phyloP scores from a whole-genome alignment of 1,140 invertebrate species.

The Aphaenogaster rudis region DNA sequence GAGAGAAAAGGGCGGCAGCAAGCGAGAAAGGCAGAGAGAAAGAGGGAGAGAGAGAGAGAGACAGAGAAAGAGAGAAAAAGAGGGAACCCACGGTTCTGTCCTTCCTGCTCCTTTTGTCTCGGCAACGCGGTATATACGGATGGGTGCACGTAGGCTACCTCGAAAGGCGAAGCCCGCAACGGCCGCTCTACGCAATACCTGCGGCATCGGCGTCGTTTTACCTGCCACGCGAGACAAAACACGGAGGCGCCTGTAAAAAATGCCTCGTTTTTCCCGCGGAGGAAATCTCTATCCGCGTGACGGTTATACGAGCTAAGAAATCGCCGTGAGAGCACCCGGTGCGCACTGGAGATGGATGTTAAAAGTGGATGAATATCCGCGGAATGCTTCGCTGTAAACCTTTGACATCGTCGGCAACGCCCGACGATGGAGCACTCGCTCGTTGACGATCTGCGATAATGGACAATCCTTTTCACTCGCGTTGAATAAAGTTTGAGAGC shows the following conservation, averaged over 20 bases:
- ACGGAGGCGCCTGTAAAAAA: slow-evolving; percentile 45
- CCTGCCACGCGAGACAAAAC: slow-evolving; percentile 54
- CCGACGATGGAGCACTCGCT: background rate
- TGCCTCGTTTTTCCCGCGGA: slow-evolving; percentile 2
- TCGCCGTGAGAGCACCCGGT: background rate
- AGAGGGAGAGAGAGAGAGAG: slow-evolving; percentile 73
- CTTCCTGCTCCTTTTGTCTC: slow-evolving; percentile 77
- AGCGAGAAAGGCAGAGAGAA: slow-evolving; percentile 67
- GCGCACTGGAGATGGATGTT: background rate
- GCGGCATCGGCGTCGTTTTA: slow-evolving; percentile 44
- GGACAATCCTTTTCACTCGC: background rate
- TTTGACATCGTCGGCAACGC: background rate
- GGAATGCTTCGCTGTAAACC: background rate
- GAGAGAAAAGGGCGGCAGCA: slow-evolving; percentile 46
- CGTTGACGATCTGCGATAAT: background rate
- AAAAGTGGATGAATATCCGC: slow-evolving; percentile 16
- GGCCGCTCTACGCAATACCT: slow-evolving; percentile 44
- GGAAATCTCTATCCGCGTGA: slow-evolving; percentile 37
- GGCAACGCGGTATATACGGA: slow-evolving; percentile 65
- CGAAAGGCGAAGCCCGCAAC: slow-evolving; percentile 49
- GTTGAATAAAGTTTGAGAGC: background rate
- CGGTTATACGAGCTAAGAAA: slow-evolving; percentile 31
- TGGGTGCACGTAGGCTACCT: slow-evolving; percentile 57
- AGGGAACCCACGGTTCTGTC: slow-evolving; percentile 65
- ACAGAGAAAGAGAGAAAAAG: slow-evolving; percentile 66